These are phyloP conservation scores for Porites australiensis DNA, from an alignment of 64 coral and sea anemone species.

Conservation along the genomic window DNA sequence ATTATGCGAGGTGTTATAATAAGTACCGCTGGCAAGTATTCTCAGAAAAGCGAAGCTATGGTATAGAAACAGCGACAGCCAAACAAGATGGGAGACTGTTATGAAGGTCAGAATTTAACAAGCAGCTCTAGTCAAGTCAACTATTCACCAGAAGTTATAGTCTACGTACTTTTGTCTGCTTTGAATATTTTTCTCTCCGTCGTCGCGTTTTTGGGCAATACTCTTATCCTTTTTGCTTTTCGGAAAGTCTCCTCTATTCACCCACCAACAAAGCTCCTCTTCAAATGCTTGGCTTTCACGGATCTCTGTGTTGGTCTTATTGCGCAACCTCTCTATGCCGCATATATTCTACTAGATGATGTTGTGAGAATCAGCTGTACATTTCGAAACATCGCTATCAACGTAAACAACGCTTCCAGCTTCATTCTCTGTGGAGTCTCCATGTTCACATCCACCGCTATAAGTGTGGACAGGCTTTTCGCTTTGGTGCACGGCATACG, in stretches of 20 bases:
- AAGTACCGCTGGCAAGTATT: too few species aligned
- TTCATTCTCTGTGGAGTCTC: background rate
- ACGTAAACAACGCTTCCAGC: background rate
- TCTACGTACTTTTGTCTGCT: too few species aligned
- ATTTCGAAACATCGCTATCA: background rate
- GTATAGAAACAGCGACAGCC: too few species aligned
- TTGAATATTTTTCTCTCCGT: background rate
- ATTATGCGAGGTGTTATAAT: too few species aligned
- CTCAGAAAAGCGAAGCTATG: too few species aligned
- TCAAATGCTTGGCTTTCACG: background rate
- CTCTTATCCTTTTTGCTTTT: background rate
- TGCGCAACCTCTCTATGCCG: background rate
- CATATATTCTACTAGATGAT: background rate
- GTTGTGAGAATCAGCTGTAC: background rate
- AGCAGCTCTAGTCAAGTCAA: too few species aligned
- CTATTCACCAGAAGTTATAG: too few species aligned
- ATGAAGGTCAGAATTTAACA: too few species aligned
- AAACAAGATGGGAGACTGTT: too few species aligned
- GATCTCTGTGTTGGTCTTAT: background rate
- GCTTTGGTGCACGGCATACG: background rate
- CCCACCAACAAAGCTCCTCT: background rate
- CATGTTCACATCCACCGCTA: background rate
- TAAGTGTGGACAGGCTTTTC: slow-evolving; percentile 8
- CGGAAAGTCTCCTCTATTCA: background rate
- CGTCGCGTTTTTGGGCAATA: background rate